phyloP scores from a whole-genome alignment of 2,113 vertebrate genomes.

The Salvelinus alpinus region DNA sequence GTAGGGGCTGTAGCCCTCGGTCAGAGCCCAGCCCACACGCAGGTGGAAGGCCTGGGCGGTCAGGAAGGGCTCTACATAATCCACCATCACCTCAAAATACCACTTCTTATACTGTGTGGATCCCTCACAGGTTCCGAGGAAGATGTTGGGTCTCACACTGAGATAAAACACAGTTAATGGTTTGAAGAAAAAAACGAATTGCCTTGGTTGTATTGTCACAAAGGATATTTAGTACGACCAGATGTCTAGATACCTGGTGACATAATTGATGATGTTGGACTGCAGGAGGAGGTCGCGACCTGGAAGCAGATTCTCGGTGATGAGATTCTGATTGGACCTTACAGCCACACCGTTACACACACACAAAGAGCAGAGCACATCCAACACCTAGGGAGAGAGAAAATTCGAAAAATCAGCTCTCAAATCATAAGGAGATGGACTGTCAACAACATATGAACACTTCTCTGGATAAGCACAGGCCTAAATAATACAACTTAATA shows the following conservation, averaged over 20 bases:
- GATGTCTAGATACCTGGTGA: slow-evolving; percentile 77
- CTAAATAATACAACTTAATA: not conserved
- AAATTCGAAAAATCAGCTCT: not conserved
- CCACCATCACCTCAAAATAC: slow-evolving; percentile 93
- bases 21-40: slow-evolving; percentile 89
- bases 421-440: no score
- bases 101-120: slow-evolving; percentile 90
- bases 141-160: slow-evolving; percentile 93
- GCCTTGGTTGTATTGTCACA: not conserved
- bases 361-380: slow-evolving; percentile 91
- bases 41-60: slow-evolving; percentile 83
- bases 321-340: slow-evolving; percentile 93
- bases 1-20: slow-evolving; percentile 89
- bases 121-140: slow-evolving; percentile 87
- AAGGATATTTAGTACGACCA: not conserved
- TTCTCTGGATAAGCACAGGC: not conserved
- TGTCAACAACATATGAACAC: not conserved
- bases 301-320: slow-evolving; percentile 91
- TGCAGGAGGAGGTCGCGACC: slow-evolving; percentile 89
- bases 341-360: slow-evolving; percentile 93
- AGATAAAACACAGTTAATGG: not conserved
- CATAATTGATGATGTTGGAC: slow-evolving; percentile 89
- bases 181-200: not conserved
- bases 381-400: slow-evolving; percentile 77
- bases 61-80: slow-evolving; percentile 82